Evolutionary conservation across 2,888 invertebrate species (phyloP).

Genomic region (Drosophila algonquin): DNA sequence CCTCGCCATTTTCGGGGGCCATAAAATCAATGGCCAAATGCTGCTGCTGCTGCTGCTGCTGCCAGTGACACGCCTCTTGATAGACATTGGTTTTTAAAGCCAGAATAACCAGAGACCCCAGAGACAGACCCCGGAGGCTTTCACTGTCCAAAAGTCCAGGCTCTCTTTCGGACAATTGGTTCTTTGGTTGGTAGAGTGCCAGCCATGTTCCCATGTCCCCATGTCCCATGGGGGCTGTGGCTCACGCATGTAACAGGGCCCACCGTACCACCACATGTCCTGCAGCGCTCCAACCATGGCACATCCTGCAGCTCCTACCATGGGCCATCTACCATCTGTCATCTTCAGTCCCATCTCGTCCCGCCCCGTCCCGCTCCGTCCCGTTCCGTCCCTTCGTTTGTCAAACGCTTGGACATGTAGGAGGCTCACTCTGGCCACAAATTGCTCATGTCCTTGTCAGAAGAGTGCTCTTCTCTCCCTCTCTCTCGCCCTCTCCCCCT

Average conservation of each 20-base stretch:
- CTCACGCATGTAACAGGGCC: neutral
- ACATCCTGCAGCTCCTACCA: neutral
- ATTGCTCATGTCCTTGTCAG: constrained; percentile 43
- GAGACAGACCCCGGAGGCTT: neutral
- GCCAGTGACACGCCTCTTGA: constrained; percentile 35
- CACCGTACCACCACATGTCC: neutral
- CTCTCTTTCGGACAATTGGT: constrained; percentile 42
- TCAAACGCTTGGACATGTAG: constrained; percentile 33
- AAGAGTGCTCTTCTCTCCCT: constrained; percentile 4
- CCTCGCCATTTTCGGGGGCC: constrained; percentile 25
- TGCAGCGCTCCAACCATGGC: neutral
- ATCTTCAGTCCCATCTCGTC: constrained; percentile 15
- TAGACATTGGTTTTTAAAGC: constrained; percentile 31
- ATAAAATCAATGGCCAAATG: constrained; percentile 47
- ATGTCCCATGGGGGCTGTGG: neutral
- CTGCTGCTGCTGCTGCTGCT: neutral
- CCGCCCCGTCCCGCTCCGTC: no score
- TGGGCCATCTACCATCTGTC: constrained; percentile 31
- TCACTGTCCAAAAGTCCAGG: neutral
- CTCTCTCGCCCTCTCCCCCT: neutral
- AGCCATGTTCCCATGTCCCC: neutral
- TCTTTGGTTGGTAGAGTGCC: constrained; percentile 17
- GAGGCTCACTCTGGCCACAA: constrained; percentile 43
- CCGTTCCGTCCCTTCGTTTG: constrained; percentile 12
- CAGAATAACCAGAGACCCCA: neutral